Base-by-base conservation (phyloP, 2,888 invertebrate genomes). In the Cantharis rustica region DNA sequence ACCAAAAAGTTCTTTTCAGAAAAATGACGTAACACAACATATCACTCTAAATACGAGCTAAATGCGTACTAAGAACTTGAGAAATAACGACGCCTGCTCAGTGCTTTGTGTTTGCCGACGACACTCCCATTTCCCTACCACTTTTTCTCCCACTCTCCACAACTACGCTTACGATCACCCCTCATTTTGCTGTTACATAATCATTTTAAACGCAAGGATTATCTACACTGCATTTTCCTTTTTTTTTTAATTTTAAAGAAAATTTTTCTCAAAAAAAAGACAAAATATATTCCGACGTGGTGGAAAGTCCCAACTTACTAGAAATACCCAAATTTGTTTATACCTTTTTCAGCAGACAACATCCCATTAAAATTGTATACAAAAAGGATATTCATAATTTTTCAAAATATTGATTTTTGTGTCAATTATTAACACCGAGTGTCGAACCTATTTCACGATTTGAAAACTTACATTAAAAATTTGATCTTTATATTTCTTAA, bases 11-110 rank as follows among this genome's bases (percentile, higher is more conserved):
- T 85, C 86, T 88, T 88, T 87, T 88, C 87, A 84, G 86, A 86
- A 86, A 87, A 88, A 88, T 87, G 88, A 88, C 87, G 88, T 88
- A 88, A 88, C 88, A 87, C 87, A 88, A 88, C 88, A 88, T 88
- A 88, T 87, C 88, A 88, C 88, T 87, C 88, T 86, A 87, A 87
- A 87, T 87, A 87, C 88, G 87, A 87, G 87, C 87, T 87, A 87
- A 87, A 87, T 88, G 87, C 88, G 87, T 88, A 88, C 88, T 88
- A 87, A 87, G 84, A 83, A 82, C 82, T 83, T 80, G 83, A 80
- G 83, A 84, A 85, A 85, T 85, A 83, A 85, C 86, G 86, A 85
- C 87, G 88, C 87, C 85, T 86, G 86, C 87, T 85, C 84, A 85
- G 87, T 84, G 82, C 87, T 86, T 84, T 84, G 86, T 86, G 86